phyloP scores from a whole-genome alignment of 1,140 invertebrate species.

The Pomacea maculata region DNA sequence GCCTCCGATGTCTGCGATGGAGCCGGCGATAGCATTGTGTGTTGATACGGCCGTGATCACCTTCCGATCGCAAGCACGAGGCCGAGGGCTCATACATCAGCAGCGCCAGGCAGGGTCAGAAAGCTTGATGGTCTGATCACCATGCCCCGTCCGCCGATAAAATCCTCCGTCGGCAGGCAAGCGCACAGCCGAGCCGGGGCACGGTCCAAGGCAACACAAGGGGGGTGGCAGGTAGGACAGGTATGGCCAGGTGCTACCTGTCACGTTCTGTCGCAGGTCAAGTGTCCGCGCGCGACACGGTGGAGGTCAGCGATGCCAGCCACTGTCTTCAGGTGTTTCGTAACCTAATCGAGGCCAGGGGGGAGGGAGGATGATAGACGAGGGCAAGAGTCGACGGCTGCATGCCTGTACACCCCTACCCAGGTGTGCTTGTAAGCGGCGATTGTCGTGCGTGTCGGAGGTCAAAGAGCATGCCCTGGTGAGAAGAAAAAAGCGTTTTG shows the following conservation, averaged over 20 bases:
- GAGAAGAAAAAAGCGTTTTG: too few species aligned
- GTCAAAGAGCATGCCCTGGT: too few species aligned
- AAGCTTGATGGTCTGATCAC: conserved; percentile 10
- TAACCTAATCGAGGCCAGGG: too few species aligned
- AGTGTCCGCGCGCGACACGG: neutral
- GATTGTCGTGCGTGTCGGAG: too few species aligned
- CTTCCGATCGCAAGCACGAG: neutral
- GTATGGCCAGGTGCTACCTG: neutral
- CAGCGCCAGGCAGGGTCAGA: conserved; percentile 11
- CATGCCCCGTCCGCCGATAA: neutral
- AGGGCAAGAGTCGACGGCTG: too few species aligned
- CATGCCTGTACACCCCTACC: too few species aligned
- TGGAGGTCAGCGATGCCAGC: neutral
- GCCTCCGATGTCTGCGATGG: neutral
- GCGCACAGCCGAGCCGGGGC: neutral
- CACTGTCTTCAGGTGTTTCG: too few species aligned
- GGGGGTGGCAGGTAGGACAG: conserved; percentile 3
- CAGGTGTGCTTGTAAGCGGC: too few species aligned
- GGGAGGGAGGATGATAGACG: too few species aligned
- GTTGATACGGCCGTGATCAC: neutral
- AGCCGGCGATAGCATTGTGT: neutral
- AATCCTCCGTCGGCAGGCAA: neutral
- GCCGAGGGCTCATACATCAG: neutral
- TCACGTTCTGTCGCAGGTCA: neutral
- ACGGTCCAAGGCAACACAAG: neutral